phyloP scores from a whole-genome alignment of 1,140 invertebrate genomes.

The Carposina sasakii region DNA sequence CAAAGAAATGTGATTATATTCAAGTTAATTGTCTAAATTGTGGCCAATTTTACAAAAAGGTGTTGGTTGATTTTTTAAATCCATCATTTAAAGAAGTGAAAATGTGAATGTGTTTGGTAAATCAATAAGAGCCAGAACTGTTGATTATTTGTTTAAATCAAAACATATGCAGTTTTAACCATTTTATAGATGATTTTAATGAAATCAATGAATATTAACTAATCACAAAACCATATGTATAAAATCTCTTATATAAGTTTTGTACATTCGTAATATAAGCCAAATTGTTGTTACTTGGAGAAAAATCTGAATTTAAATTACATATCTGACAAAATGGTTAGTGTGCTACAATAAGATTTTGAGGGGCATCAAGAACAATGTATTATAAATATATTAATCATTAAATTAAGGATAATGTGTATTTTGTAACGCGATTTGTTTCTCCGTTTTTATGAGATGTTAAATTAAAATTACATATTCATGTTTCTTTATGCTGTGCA shows the following conservation, averaged over 20 bases:
- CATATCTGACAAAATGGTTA: slow-evolving; percentile 73
- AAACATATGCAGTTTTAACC: too few species aligned
- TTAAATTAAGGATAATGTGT: slow-evolving; percentile 67
- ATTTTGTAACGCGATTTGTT: slow-evolving; percentile 69
- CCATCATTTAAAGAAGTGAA: too few species aligned
- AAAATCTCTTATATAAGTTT: slow-evolving; percentile 44
- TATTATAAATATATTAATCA: slow-evolving; percentile 69
- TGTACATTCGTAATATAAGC: slow-evolving; percentile 52
- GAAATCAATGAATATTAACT: slow-evolving; percentile 32
- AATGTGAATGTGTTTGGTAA: too few species aligned
- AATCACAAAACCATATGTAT: slow-evolving; percentile 43
- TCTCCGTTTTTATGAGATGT: slow-evolving; percentile 63
- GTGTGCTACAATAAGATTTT: slow-evolving; percentile 70
- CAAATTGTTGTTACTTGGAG: slow-evolving; percentile 68
- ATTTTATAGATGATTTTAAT: slow-evolving; percentile 48
- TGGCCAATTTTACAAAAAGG: too few species aligned
- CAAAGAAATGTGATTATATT: slow-evolving; percentile 32
- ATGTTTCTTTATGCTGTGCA: slow-evolving; percentile 63
- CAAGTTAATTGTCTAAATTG: too few species aligned
- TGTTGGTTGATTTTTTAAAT: too few species aligned
- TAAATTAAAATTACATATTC: slow-evolving; percentile 54
- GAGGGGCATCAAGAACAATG: slow-evolving; percentile 64
- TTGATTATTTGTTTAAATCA: too few species aligned
- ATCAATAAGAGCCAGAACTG: too few species aligned
- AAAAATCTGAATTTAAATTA: slow-evolving; percentile 71